Evolutionary conservation across 2,797 vertebrate genomes (phyloP), one percentile per base, ranked within the genome.

Genomic region (Urocyon cinereoargenteus): DNA sequence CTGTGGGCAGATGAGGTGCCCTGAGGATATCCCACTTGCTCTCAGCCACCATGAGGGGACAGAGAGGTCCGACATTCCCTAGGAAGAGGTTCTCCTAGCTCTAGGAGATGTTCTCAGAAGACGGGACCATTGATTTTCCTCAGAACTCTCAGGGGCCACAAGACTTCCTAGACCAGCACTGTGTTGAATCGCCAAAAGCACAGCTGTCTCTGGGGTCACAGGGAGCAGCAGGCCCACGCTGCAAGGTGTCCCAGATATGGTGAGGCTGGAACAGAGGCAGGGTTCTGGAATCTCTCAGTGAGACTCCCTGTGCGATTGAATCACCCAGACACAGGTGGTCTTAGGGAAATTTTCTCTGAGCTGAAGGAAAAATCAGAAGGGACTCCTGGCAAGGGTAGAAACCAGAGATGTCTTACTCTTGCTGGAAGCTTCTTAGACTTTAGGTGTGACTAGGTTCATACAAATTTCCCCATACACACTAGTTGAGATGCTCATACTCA

Each of bases 141-240:
- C 19, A 4, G 21, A 55, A 6, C 24, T 31, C 82, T 66, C 8
- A 1, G 51, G 34, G 24, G 40, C 21, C 34, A 0, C 0, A 0
- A 40, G 57, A 45, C 12, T 45, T 55, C 82, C 28, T 40, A 16
- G 14, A 9, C 6, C 28, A 0, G 5, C 28, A 24, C 59, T 31
- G 18, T 77, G 13, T 75, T 22, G 14, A 28, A 53, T 21, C 6
- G 8, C 31, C 14, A 2, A 2, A 28, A 28, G n/a, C 51, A 36
- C n/a, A 18, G 64, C 13, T 5, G 22, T 36, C 1, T 45, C 34
- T 3, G 45, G 64, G 10, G 31, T 70, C 31, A 5, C 9, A 9
- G 53, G 36, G 31, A 34, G 5, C 40, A 12, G 6, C 11, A 5
- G 45, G 34, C 49, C 15, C 40, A 1, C 12, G 5, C 2, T 19